Conservation (phyloP, 2,113 vertebrate species). For the Percina caprodes region DNA sequence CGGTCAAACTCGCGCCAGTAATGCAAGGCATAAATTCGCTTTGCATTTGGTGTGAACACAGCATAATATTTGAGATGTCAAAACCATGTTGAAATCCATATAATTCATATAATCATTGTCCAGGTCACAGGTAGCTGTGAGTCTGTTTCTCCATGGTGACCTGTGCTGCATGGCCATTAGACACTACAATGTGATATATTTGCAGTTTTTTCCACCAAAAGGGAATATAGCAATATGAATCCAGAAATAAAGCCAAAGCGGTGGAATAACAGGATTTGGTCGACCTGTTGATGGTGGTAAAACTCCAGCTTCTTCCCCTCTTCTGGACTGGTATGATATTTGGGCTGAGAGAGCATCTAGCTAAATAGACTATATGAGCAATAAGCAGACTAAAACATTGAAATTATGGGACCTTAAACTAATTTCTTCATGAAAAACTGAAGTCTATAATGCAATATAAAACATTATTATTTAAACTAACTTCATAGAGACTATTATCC, state of each 20-base stretch:
- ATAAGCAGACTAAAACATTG: too few relatives aligned
- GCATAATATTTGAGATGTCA: background rate
- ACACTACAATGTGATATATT: constrained; percentile 1
- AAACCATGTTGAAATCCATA: background rate
- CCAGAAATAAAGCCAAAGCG: constrained; percentile 13
- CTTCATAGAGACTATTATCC: background rate
- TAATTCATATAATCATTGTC: constrained; percentile 11
- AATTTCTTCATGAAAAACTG: constrained; percentile 1
- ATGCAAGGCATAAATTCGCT: too few relatives aligned
- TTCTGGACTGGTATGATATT: constrained; percentile 19
- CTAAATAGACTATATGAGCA: too few relatives aligned
- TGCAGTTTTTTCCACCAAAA: constrained; percentile 1
- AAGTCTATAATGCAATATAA: background rate
- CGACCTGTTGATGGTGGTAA: constrained; percentile 3
- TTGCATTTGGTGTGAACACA: too few relatives aligned
- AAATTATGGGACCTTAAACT: background rate
- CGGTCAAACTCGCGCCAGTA: too few relatives aligned
- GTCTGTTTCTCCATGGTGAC: constrained; percentile 12
- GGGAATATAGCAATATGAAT: constrained; percentile 16
- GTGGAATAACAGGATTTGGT: constrained; percentile 11
- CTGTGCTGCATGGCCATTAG: background rate
- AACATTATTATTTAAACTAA: constrained; percentile 7
- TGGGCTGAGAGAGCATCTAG: background rate
- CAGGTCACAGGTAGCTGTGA: background rate
- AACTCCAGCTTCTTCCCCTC: constrained; percentile 19